Conservation (phyloP, 2,113 vertebrate genomes). For the Eudyptes chrysolophus region DNA sequence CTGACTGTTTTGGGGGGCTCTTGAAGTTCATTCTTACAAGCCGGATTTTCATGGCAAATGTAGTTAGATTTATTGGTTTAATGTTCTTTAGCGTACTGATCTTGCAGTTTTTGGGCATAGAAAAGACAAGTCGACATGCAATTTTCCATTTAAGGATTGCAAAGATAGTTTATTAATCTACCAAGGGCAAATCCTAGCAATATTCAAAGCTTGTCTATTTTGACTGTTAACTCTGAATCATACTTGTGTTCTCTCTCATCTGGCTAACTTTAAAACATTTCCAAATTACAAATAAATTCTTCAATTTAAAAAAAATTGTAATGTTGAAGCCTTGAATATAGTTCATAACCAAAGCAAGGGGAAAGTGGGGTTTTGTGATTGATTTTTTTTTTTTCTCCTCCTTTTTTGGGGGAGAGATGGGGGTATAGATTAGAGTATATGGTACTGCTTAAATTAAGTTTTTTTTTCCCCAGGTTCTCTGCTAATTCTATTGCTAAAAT, state of each 20-base stretch:
- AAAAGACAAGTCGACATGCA: background rate
- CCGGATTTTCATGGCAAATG: background rate
- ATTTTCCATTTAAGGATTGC: background rate
- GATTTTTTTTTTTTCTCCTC: no score
- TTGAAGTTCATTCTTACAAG: background rate
- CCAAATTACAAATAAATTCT: slow-evolving; percentile 27
- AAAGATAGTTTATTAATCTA: slow-evolving; percentile 4
- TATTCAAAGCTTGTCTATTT: slow-evolving; percentile 25
- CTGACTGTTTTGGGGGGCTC: background rate
- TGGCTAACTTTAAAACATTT: slow-evolving; percentile 45
- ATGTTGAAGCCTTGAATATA: slow-evolving; percentile 48
- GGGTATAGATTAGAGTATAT: slow-evolving; percentile 39
- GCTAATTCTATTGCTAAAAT: slow-evolving; percentile 69
- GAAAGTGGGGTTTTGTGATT: background rate
- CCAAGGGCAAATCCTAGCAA: background rate
- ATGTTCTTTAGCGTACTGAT: background rate
- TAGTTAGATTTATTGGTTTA: background rate
- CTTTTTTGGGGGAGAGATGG: background rate
- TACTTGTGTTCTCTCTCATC: background rate
- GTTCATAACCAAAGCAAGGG: slow-evolving; percentile 76
- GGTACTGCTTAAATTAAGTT: slow-evolving; percentile 46
- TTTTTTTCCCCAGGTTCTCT: slow-evolving; percentile 31
- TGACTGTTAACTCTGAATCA: background rate
- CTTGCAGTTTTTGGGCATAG: background rate
- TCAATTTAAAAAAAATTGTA: background rate